Base-by-base conservation (phyloP, 2,888 invertebrate species). In the Diachrysia chrysitis region DNA sequence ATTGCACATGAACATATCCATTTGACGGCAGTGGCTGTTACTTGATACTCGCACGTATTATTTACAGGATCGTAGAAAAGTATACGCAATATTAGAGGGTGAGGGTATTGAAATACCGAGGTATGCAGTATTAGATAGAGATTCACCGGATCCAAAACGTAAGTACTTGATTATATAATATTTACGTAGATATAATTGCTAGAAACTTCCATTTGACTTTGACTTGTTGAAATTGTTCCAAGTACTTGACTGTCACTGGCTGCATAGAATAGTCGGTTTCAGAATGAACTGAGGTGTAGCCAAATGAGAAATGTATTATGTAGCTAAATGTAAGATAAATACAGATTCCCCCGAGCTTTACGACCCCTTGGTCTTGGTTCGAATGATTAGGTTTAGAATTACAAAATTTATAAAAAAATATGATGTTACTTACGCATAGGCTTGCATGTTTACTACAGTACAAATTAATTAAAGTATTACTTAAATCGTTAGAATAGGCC, bases 61-160 rank as follows among this genome's bases (percentile, higher is more conserved):
- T 55, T 87, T 90, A 76, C 91, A 98, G 97, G 98, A 98, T 92
- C 97, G 99, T 76, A 96, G 99, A 88, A 98, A 98, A 93, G 99
- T 99, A 3, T 99, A 99, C 93, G 97, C 98, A 32, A 99, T 99
- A 85, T 95, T 99, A 86, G 98, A 99, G 87, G 96, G 97, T 72
- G 98, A 99, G 92, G 99, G 99, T 53, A 99, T 99, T 82, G 98
- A 99, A 92, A 99, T 99, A 93, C 99, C 99, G 16, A 96, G 99
- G 78, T 99, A 99, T 95, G 99, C 99, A 17, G 99, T 99, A 51
- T 96, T 99, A 78, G 99, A 99, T 93, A 96, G 99, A 88, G 99
- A 99, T 89, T 98, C 98, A 1, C 96, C 97, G 0, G 98, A 98
- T 94, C 98, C 98, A 9, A 98, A 98, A 96, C 97, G 98, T 98